Conservation (phyloP, 2,888 invertebrate genomes). For the Orthosia incerta region DNA sequence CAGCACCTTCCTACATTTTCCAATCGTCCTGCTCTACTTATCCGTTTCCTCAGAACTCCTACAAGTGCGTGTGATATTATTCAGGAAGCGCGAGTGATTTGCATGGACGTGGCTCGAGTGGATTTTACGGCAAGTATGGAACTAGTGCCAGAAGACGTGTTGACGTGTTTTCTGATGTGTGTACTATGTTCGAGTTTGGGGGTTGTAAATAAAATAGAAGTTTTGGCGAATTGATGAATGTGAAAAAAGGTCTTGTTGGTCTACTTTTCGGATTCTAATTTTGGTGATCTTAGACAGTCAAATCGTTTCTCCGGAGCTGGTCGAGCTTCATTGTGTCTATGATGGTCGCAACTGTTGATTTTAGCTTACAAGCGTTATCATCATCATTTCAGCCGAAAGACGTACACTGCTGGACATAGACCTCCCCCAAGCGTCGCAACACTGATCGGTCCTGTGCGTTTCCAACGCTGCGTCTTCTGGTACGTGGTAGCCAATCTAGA, state of each 20-base stretch:
- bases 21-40: constrained; percentile 8
- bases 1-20: constrained; percentile 1
- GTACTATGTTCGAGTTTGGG: neutral
- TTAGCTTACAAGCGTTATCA: no score
- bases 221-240: neutral
- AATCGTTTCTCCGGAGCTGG: no score
- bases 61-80: constrained; percentile 52
- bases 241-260: neutral
- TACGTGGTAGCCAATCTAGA: no score
- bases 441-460: no score
- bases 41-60: constrained; percentile 16
- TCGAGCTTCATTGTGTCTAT: no score
- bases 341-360: no score
- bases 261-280: no score
- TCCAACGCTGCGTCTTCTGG: no score
- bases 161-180: constrained; percentile 16
- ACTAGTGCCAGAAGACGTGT: constrained; percentile 21
- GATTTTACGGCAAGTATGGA: constrained; percentile 28
- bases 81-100: constrained; percentile 44
- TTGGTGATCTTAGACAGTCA: no score
- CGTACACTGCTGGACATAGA: no score
- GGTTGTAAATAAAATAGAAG: neutral
- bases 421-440: no score
- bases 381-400: no score
- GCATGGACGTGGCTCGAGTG: constrained; percentile 49